A percentile compares a stretch with the other conserved stretches of the same genome.
phyloP scores from a whole-genome alignment of 2,113 vertebrate species.

The Struthio camelus region DNA sequence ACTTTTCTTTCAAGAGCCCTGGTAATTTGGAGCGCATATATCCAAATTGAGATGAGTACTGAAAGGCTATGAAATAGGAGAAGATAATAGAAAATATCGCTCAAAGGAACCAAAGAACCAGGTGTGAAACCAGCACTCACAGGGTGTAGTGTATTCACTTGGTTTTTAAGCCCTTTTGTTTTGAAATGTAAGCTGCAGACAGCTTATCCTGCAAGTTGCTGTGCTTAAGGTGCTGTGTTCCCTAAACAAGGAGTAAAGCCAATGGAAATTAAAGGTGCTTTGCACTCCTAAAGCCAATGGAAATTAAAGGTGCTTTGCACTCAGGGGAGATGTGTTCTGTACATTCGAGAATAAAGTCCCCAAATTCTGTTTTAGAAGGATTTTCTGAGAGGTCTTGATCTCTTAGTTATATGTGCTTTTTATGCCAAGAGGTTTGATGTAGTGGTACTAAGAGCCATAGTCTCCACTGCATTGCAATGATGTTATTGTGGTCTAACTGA shows the following conservation, averaged over 20 bases:
- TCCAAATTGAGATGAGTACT: not conserved
- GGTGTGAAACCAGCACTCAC: not conserved
- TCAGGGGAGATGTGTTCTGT: not conserved
- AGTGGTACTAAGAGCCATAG: not conserved
- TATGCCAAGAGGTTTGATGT: not conserved
- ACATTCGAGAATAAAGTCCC: not conserved
- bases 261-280: not conserved
- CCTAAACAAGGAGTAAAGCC: not conserved
- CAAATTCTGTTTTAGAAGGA: not conserved
- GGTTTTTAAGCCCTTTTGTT: not conserved
- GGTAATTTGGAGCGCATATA: not conserved
- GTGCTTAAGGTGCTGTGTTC: not conserved
- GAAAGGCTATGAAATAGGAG: not conserved
- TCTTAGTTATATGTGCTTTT: not conserved
- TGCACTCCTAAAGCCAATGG: not conserved
- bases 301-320: not conserved
- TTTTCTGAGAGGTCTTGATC: slow-evolving; percentile 2
- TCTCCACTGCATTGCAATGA: not conserved
- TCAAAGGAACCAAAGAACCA: not conserved
- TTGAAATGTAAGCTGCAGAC: not conserved
- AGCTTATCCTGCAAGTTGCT: not conserved
- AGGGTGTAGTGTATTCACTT: not conserved
- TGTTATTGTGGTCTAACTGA: not conserved
- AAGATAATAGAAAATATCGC: not conserved
- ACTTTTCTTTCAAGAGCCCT: not conserved